Evolutionary conservation across 1,140 invertebrate species (phyloP).

Genomic region (Lasaia peninsularis): DNA sequence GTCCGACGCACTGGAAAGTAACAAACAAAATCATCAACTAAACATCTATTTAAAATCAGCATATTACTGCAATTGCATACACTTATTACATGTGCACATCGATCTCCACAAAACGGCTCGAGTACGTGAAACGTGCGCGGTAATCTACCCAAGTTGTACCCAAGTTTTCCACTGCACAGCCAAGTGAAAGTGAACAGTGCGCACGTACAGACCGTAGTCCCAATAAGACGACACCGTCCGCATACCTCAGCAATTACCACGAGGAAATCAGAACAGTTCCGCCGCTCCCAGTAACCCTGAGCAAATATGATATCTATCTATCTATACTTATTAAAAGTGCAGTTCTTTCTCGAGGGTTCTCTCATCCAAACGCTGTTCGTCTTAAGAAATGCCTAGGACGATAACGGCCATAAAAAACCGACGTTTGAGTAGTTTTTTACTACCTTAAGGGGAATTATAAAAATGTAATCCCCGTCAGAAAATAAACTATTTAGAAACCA

Average conservation of each 20-base stretch:
- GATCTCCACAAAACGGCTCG: neutral
- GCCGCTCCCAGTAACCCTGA: constrained; percentile 40
- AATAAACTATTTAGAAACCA: no score
- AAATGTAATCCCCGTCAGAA: no score
- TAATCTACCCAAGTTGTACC: constrained; percentile 39
- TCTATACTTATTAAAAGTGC: no score
- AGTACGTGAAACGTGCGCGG: constrained; percentile 12
- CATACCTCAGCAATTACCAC: constrained; percentile 72
- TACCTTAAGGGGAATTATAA: no score
- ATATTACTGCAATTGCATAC: constrained; percentile 9
- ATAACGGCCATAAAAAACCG: no score
- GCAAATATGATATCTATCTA: constrained; percentile 27
- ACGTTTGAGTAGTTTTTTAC: no score
- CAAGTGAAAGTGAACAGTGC: constrained; percentile 73
- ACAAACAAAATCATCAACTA: no score
- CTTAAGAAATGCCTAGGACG: no score
- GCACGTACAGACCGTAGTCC: constrained; percentile 60
- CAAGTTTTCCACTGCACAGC: constrained; percentile 43
- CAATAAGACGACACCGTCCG: constrained; percentile 74
- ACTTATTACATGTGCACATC: neutral
- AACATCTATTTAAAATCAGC: constrained; percentile 1
- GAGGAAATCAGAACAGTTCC: constrained; percentile 65
- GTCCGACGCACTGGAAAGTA: no score
- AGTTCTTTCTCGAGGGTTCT: no score
- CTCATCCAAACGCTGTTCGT: no score